Evolutionary conservation across 2,888 invertebrate genomes (phyloP), one percentile per base, ranked within the genome.

Genomic region (Toxonevra muliebris): DNA sequence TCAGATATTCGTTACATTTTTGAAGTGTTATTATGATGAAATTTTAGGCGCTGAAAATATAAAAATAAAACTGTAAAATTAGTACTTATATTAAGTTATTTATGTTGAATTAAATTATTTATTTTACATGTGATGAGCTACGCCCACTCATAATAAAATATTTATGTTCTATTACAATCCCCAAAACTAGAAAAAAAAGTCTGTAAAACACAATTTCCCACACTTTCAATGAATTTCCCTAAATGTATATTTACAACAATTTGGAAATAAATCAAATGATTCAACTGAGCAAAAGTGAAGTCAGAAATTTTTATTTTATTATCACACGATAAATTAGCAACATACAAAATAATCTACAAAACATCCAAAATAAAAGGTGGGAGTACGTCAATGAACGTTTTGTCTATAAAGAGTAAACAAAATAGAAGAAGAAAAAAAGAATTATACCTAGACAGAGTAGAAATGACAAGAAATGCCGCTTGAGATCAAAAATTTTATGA

Each of bases 291-390:
- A 58, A 42, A 61, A 61, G 30, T 61, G 50, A 48, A 20, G 17
- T 30, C 43, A 59, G 11, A 19, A 61, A 61, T 15, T 43, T 13
- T 48, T n/a, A n/a, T 30, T 30, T 30, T 48, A 48, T 61, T 61
- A 61, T 61, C 60, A 48, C 60, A 40, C 30, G 60, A 61, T 61
- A 61, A 61, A 61, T 61, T 45, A 61, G 20, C 19, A 48, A 2
- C 48, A 41, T 11, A 54, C 15, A 17, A 30, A 30, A n/a, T n/a
- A n/a, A n/a, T 10, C 17, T 53, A 3, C 15, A 11, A 13, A 45
- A 45, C 13, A 1, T 45, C 13, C 2, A 13, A 45, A 13, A n/a
- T 15, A 0, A 48, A 48, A 48, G 13, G 48, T 15, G 15, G 48
- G 10, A 8, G 48, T 48, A 11, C n/a, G 48, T 15, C 30, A 30